Evolutionary conservation across 2,113 vertebrate species (phyloP), one percentile per base, ranked within the genome.

Genomic region (Dipodomys spectabilis): DNA sequence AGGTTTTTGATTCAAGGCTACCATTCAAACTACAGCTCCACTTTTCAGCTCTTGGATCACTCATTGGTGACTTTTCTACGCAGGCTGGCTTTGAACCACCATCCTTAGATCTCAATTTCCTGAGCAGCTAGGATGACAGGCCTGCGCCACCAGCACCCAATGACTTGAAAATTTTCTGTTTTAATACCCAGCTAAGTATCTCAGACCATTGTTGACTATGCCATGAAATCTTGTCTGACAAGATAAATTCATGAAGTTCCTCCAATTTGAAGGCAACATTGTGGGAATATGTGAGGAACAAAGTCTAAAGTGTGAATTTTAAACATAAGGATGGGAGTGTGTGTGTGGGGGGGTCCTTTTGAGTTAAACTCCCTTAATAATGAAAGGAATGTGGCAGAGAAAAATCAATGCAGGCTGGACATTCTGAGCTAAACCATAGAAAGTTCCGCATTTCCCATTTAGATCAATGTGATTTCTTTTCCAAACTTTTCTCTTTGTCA

Each of bases 381-480:
- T 49, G 73, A 83, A 91, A 77, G 39, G 30, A 53, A 74, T 39
- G 9, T 87, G 23, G 35, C 32, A 91, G 28, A 84, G 60, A 49
- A 92, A 86, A 81, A 57, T 86, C n/a, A 77, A 53, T 20, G 64
- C 71, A 82, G n/a, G 44, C 74, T 23, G 86, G 28, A 57, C 28
- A 87, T 80, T 81, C 23, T 68, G 86, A 91, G 68, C n/a, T 79
- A 67, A 85, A 60, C 4, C 28, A n/a, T 30, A 73, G 35, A 88
- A 44, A 35, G 7, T 73, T 94, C 71, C 87, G 35, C 77, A 68
- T 68, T 86, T 88, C 68, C n/a, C 60, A 72, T 5, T 53, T 23
- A 71, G 44, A 80, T 23, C 73, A 86, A 72, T 32, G 87, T 81
- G 77, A 84, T 81, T 45, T 68, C 74, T 89, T n/a, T 87, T 91